Evolutionary conservation across 2,888 invertebrate species (phyloP).

Genomic region (Cistogaster globosa): DNA sequence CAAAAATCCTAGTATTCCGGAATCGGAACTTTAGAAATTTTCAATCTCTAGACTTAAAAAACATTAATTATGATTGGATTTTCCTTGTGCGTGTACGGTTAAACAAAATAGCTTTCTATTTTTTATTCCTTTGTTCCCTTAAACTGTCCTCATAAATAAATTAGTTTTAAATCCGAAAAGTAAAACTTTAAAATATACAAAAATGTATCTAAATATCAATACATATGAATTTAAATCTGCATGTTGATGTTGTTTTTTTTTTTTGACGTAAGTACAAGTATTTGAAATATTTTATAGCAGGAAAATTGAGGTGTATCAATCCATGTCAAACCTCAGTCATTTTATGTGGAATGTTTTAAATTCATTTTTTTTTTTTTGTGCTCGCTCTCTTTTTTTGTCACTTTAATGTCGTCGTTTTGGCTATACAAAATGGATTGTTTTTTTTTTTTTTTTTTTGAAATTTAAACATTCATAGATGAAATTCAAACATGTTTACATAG

Average conservation of each 20-base stretch:
- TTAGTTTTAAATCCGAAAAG: not conserved
- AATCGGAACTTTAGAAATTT: too few species aligned
- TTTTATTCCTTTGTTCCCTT: too few species aligned
- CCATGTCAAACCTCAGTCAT: constrained; percentile 57
- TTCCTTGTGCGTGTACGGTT: too few species aligned
- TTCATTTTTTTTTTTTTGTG: constrained; percentile 16
- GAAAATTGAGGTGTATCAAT: constrained; percentile 33
- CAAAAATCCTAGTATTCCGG: too few species aligned
- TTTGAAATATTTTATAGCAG: constrained; percentile 19
- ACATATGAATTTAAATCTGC: not conserved
- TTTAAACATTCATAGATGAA: constrained; percentile 19
- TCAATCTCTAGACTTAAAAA: too few species aligned
- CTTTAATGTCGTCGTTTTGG: constrained; percentile 7
- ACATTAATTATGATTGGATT: too few species aligned
- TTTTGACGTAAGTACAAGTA: not conserved
- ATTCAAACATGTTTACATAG: constrained; percentile 53
- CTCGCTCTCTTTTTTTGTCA: constrained; percentile 2
- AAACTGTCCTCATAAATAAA: not conserved
- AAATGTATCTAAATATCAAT: not conserved
- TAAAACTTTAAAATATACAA: not conserved
- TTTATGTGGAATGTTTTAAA: constrained; percentile 54
- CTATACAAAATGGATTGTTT: constrained; percentile 60
- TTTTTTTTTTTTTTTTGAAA: constrained; percentile 12
- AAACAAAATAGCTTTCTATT: too few species aligned
- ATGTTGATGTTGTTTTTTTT: too few species aligned